A percentile compares a stretch with the other conserved stretches of the same genome.
Conservation (phyloP, 92 coral and sea anemone genomes). For the Siderastrea siderea region DNA sequence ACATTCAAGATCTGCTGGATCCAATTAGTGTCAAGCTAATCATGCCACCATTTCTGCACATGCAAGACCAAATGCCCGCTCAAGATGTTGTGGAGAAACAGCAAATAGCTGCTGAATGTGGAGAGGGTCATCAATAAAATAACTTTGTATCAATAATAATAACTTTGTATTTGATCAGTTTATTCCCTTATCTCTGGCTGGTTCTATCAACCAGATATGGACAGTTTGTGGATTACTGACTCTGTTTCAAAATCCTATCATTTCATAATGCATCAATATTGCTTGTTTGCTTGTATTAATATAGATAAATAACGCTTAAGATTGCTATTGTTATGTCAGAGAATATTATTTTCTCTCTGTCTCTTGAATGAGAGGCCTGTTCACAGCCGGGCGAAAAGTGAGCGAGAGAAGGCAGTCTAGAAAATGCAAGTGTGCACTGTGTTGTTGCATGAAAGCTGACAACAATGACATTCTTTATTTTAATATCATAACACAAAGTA, state of each 20-base stretch:
- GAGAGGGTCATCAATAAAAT: conserved; percentile 63
- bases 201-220: conserved; percentile 73
- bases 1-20: conserved; percentile 64
- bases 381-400: too few relatives aligned
- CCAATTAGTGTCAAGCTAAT: conserved; percentile 62
- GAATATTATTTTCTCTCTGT: too few relatives aligned
- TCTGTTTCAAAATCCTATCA: conserved; percentile 64
- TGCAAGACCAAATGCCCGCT: conserved; percentile 59
- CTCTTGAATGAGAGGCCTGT: too few relatives aligned
- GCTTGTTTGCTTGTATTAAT: not conserved
- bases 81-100: conserved; percentile 55
- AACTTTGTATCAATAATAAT: conserved; percentile 10
- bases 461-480: too few relatives aligned
- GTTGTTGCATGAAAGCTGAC: too few relatives aligned
- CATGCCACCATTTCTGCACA: conserved; percentile 54
- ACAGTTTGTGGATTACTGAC: conserved; percentile 63
- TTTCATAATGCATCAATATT: conserved; percentile 21
- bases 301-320: too few relatives aligned
- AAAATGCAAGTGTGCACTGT: too few relatives aligned
- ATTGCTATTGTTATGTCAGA: too few relatives aligned
- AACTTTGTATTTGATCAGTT: conserved; percentile 62
- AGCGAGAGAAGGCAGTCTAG: too few relatives aligned
- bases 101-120: conserved; percentile 61
- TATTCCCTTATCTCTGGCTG: conserved; percentile 60
- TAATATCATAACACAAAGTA: not conserved